phyloP scores from a whole-genome alignment of 2,113 vertebrate genomes.

The Sisor rabdophorus region DNA sequence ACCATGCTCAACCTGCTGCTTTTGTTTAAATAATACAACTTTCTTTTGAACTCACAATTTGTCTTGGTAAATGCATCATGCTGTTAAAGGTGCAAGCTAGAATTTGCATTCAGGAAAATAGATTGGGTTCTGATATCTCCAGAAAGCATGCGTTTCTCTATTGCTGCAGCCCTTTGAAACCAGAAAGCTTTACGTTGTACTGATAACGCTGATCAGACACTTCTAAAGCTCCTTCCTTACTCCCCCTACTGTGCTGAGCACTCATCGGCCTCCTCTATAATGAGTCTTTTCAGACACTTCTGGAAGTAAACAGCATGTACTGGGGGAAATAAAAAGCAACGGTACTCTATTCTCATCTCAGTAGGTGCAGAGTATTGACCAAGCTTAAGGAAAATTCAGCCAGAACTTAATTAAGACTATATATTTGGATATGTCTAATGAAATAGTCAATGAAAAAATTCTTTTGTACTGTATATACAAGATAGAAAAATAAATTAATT shows the following conservation, averaged over 20 bases:
- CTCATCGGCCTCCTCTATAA: slow-evolving; percentile 30
- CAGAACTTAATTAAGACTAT: slow-evolving; percentile 4
- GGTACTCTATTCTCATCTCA: slow-evolving; percentile 15
- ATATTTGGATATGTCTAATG: neutral
- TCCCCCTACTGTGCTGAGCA: slow-evolving; percentile 26
- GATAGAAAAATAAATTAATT: no score
- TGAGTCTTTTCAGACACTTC: slow-evolving; percentile 30
- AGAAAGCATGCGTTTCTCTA: slow-evolving; percentile 28
- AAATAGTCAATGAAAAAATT: neutral
- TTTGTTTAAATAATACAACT: neutral
- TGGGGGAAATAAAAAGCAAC: slow-evolving; percentile 31
- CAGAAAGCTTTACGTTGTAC: slow-evolving; percentile 49
- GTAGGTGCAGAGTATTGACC: slow-evolving; percentile 2
- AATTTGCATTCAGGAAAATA: neutral
- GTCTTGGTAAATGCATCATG: slow-evolving; percentile 8
- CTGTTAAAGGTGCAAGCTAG: slow-evolving; percentile 10
- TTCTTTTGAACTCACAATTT: slow-evolving; percentile 1
- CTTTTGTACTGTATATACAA: no score
- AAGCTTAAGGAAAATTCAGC: slow-evolving; percentile 12
- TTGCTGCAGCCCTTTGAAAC: slow-evolving; percentile 56
- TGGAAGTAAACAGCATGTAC: slow-evolving; percentile 26
- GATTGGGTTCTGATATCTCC: neutral
- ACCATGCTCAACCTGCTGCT: neutral
- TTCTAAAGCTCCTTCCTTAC: slow-evolving; percentile 18
- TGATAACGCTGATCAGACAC: slow-evolving; percentile 52